These are phyloP conservation scores for Gymnoscelis rufifasciata DNA, from an alignment of 2,888 invertebrate species.

Conservation along the genomic window DNA sequence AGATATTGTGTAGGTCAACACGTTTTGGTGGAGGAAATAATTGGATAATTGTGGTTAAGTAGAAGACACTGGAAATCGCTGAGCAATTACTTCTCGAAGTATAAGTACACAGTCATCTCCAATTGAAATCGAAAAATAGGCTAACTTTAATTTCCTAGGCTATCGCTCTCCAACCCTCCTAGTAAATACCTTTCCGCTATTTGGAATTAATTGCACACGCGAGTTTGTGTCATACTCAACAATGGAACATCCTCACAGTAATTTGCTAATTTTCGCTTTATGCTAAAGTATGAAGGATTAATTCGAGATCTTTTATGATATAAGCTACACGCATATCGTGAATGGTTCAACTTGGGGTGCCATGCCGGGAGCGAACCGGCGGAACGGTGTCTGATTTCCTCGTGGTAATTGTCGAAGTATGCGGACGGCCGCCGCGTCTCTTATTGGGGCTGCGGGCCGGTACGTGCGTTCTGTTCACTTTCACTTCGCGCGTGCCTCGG, in stretches of 20 bases:
- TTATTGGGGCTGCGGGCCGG: conserved; percentile 71
- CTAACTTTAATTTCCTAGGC: too few species aligned
- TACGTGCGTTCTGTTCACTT: conserved; percentile 75
- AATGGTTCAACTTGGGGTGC: conserved; percentile 31
- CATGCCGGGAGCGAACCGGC: conserved; percentile 45
- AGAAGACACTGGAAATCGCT: not conserved
- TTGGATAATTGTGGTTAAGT: conserved; percentile 4
- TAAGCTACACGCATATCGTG: conserved; percentile 2
- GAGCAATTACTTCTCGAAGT: not conserved
- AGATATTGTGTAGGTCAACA: conserved; percentile 36
- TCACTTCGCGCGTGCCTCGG: conserved; percentile 69
- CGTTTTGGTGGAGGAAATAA: conserved; percentile 24
- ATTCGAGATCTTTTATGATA: too few species aligned
- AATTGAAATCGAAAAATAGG: not conserved
- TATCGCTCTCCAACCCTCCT: too few species aligned
- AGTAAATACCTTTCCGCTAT: too few species aligned
- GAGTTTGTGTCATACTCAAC: too few species aligned
- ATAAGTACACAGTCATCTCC: not conserved
- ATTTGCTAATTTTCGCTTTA: too few species aligned
- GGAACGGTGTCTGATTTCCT: conserved; percentile 70
- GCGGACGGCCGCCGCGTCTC: conserved; percentile 67
- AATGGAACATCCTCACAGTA: too few species aligned
- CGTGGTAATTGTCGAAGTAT: conserved; percentile 75
- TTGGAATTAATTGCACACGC: too few species aligned
- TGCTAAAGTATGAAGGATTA: too few species aligned